Conservation (phyloP, 2,888 invertebrate genomes). For the Lagria hirta region DNA sequence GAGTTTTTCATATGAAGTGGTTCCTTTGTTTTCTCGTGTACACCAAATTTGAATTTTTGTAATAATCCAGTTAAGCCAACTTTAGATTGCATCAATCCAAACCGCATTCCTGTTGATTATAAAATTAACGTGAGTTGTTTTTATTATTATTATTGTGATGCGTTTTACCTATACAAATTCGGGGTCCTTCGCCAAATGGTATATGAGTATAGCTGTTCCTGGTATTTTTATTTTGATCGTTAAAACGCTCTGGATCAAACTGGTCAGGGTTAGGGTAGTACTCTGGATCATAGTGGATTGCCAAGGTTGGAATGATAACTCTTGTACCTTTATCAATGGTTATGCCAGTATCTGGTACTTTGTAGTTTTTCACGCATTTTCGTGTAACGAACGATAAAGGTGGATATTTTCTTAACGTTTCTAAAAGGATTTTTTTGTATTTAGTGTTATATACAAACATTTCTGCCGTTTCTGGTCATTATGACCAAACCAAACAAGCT, state of each 20-base stretch:
- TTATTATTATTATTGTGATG: neutral
- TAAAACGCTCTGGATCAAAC: constrained; percentile 28
- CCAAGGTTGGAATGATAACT: constrained; percentile 31
- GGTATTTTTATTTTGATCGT: constrained; percentile 20
- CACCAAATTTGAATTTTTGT: constrained; percentile 8
- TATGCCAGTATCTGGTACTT: constrained; percentile 40
- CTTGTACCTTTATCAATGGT: constrained; percentile 44
- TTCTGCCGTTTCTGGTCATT: no score
- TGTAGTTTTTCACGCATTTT: constrained; percentile 34
- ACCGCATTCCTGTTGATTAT: constrained; percentile 8
- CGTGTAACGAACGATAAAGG: constrained; percentile 35
- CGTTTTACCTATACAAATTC: constrained; percentile 27
- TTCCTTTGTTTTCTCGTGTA: constrained; percentile 33
- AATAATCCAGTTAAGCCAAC: constrained; percentile 5
- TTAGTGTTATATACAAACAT: no score
- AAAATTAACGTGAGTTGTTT: neutral
- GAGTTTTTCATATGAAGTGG: constrained; percentile 34
- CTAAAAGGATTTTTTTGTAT: no score
- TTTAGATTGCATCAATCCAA: constrained; percentile 10
- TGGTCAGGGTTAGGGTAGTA: constrained; percentile 24
- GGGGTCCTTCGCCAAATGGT: constrained; percentile 47
- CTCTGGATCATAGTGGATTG: constrained; percentile 32
- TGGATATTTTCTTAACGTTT: constrained; percentile 48
- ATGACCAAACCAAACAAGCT: no score
- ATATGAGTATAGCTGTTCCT: constrained; percentile 29